Base-by-base conservation (phyloP, 2,113 vertebrate genomes). In the Pycnonotus jocosus region DNA sequence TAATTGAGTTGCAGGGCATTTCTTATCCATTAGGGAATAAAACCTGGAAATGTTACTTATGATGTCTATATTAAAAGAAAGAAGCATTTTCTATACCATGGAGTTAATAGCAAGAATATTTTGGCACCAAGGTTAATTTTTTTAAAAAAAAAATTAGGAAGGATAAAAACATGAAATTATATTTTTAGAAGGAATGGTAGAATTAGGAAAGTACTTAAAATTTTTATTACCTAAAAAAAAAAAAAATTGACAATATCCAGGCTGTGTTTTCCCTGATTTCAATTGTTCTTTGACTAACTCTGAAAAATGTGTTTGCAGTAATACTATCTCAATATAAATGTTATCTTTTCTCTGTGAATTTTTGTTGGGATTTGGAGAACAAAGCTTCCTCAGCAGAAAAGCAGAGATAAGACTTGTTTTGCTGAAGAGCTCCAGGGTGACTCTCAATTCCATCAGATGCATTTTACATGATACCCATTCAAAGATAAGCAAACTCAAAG, bases 401-500 rank as follows among this genome's bases (percentile, higher is more conserved):
- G 6, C 13, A 11, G 30, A 64, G 31, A 27, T 31, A 30, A 38
- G 31, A 50, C 7, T 58, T 44, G 18, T 8, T 74, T 79, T 92
- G 19, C 45, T 76, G 48, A 79, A 72, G 64, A 87, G 14, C 18
- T 81, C 31, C 35, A 76, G 19, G 10, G 10, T 30, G 20, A 24
- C 24, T 60, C 44, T 68, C 11, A 72, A 5, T 69, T 87, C 47
- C 33, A 44, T 60, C 24, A 62, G 12, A 42, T 40, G 7, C 50
- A 51, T 87, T 78, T 81, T 50, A 37, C 0, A 0, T n/a, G 50
- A 50, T 13, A 38, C 2, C 2, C 1, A 11, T 21, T 42, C 25
- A 65, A 91, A 91, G 66, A 66, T 10, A 27, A 31, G 10, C n/a
- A 72, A 51, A 42, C 28, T 9, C 12, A 27, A 24, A 30, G 9